phyloP scores from a whole-genome alignment of 2,888 invertebrate species.

The Pterostichus madidus region DNA sequence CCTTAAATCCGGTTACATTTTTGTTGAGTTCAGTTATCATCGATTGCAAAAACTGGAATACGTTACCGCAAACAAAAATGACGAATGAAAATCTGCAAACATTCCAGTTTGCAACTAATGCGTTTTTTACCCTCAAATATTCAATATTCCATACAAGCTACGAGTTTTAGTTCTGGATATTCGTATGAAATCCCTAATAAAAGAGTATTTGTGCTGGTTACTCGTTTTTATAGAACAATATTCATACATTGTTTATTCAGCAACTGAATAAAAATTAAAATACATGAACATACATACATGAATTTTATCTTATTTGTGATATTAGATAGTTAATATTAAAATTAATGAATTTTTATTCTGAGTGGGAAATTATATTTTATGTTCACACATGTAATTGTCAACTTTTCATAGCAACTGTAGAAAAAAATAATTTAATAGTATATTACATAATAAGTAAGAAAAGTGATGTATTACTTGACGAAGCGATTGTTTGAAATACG shows the following conservation, averaged over 20 bases:
- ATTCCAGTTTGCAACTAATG: slow-evolving; percentile 35
- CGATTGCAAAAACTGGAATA: slow-evolving; percentile 26
- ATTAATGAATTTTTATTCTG: no score
- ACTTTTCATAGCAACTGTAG: no score
- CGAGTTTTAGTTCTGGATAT: slow-evolving; percentile 25
- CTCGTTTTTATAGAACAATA: background rate
- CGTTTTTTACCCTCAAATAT: slow-evolving; percentile 35
- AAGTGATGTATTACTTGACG: no score
- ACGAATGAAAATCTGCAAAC: slow-evolving; percentile 33
- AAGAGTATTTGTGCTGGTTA: slow-evolving; percentile 4
- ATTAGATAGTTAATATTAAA: background rate
- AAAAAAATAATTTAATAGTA: no score
- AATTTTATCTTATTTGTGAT: background rate
- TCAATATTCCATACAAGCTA: slow-evolving; percentile 42
- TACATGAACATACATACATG: background rate
- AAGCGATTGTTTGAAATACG: no score
- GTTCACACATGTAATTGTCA: no score
- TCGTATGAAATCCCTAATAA: slow-evolving; percentile 24
- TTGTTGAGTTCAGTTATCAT: slow-evolving; percentile 25
- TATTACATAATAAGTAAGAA: no score
- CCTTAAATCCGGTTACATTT: slow-evolving; percentile 15
- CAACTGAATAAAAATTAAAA: background rate
- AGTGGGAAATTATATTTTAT: no score
- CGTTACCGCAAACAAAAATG: slow-evolving; percentile 33
- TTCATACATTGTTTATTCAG: background rate